Evolutionary conservation across 1,140 invertebrate genomes (phyloP).

Genomic region (Heterodera schachtii): DNA sequence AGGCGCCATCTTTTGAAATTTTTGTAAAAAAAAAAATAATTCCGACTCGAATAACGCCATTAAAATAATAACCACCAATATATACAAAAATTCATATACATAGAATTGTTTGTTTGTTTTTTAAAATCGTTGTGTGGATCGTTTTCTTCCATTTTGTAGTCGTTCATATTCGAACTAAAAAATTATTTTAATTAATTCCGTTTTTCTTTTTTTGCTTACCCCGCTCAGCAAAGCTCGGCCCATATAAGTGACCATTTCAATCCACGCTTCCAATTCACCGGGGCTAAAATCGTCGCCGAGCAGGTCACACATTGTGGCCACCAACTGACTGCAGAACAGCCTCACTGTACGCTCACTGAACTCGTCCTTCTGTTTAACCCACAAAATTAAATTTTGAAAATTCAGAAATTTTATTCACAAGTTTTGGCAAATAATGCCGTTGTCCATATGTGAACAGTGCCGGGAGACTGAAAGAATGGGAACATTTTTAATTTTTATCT

Average conservation of each 20-base stretch:
- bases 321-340: conserved; percentile 31
- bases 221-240: conserved; percentile 22
- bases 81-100: too few relatives aligned
- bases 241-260: conserved; percentile 29
- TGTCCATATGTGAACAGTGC: conserved; percentile 27
- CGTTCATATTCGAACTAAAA: conserved; percentile 30
- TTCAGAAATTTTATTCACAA: conserved; percentile 23
- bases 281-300: conserved; percentile 21
- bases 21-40: too few relatives aligned
- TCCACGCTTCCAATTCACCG: conserved; percentile 20
- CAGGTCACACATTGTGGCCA: conserved; percentile 31
- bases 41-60: too few relatives aligned
- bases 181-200: not conserved
- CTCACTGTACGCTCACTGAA: conserved; percentile 29
- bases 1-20: too few relatives aligned
- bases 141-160: conserved; percentile 9
- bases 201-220: not conserved
- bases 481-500: not conserved
- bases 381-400: not conserved
- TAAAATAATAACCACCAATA: too few relatives aligned
- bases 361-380: conserved; percentile 9
- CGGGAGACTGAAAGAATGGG: conserved; percentile 11
- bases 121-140: not conserved
- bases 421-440: conserved; percentile 24
- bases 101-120: too few relatives aligned